A percentile compares a stretch with the other conserved stretches of the same genome.
These are phyloP conservation scores for Hoplostethus atlanticus DNA, from an alignment of 2,797 vertebrate species.

Conservation along the genomic window DNA sequence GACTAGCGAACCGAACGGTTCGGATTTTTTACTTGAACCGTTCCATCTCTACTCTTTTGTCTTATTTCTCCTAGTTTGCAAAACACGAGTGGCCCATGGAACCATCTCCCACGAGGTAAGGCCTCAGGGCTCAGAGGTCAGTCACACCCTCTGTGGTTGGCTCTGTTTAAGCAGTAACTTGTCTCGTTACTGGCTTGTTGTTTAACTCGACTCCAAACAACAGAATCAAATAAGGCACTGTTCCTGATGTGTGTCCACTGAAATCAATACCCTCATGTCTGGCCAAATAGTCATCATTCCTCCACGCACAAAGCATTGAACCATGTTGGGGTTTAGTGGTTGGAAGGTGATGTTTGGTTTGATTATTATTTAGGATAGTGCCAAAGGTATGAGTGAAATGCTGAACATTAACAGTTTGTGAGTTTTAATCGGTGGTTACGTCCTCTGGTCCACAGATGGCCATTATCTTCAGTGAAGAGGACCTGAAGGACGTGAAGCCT, in stretches of 20 bases:
- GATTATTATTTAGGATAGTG: not conserved
- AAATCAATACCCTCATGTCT: constrained; percentile 48
- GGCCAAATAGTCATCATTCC: constrained; percentile 36
- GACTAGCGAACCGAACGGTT: too few relatives aligned
- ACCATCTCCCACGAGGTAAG: constrained; percentile 98
- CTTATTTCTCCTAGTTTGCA: constrained; percentile 90
- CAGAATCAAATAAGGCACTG: constrained; percentile 42
- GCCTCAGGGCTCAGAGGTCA: constrained; percentile 44
- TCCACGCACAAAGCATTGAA: constrained; percentile 7
- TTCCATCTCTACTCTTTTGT: too few relatives aligned
- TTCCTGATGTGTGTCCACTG: constrained; percentile 32
- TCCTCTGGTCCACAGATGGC: constrained; percentile 88
- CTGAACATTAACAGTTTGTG: not conserved
- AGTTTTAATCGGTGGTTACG: not conserved
- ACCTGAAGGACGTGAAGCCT: constrained; percentile 92
- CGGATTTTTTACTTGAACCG: too few relatives aligned
- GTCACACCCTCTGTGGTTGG: constrained; percentile 47
- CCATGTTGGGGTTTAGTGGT: constrained; percentile 19
- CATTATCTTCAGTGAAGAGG: constrained; percentile 97
- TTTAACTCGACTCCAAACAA: constrained; percentile 62
- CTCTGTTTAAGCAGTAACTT: constrained; percentile 38
- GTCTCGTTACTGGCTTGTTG: constrained; percentile 45
- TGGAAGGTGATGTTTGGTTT: not conserved
- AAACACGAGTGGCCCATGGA: constrained; percentile 98
- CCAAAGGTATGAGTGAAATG: not conserved